Base-by-base conservation (phyloP, 2,888 invertebrate genomes). In the Periphyllus acericola region DNA sequence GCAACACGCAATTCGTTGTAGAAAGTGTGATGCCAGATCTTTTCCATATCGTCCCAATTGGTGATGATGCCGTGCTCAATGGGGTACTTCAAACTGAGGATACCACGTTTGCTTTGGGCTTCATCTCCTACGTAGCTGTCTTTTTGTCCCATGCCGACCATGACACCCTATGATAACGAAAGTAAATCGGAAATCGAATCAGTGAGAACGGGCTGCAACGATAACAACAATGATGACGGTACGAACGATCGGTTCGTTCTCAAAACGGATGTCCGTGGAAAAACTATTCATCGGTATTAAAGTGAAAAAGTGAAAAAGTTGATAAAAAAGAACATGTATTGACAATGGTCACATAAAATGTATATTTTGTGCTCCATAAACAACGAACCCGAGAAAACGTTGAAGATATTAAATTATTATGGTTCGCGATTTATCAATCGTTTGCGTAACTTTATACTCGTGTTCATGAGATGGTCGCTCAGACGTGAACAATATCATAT, bases 11-110 rank as follows among this genome's bases (percentile, higher is more conserved):
- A 94, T 93, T 96, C 96, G 92, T 96, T 96, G 95, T 96, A 96
- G 95, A 96, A 96, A 92, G 96, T 96, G 94, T 96, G 96, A 93
- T 96, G 96, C 96, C 96, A 96, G 94, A 96, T 96, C 93, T 96
- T 96, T 93, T 96, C 96, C 96, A 96, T 96, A 91, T 96, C 96
- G 91, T 96, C 96, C 96, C 96, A 96, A 94, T 96, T 96, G 93
- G 96, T 96, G 93, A 96, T 95, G 93, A 96, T 96, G 91, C 96
- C 96, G 93, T 96, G 96, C 92, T 96, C 96, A 92, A 96, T 96
- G 92, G 96, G 96, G 94, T 96, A 96, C 93, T 96, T 96, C 92
- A 96, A 93, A 92, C 96, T 96, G 92, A 96, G 94, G 93, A 96
- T 96, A 94, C 96, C 96, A 93, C 96, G 94, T 93, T 96, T 96